Evolutionary conservation across 2,113 vertebrate genomes (phyloP), one percentile per base, ranked within the genome.

Genomic region (Emydocephalus ijimae): DNA sequence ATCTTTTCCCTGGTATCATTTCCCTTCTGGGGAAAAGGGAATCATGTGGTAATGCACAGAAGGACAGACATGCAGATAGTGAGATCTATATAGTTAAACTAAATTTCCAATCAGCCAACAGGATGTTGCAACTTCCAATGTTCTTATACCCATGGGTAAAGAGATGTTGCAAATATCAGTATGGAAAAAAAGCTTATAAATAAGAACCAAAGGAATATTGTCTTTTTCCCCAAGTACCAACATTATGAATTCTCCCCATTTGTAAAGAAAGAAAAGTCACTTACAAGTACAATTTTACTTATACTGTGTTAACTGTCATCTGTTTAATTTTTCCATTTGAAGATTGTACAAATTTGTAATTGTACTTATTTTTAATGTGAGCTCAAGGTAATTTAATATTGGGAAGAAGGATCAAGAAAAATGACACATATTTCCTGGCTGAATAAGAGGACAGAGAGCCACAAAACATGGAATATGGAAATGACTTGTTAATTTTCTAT

Each of bases 261-360:
- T 48, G 52, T 85, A 34, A 45, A 85, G 85, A 89, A 50, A 50
- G 85, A 89, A 92, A 89, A 56, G 43, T 86, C 52, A 92, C 85
- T 92, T 92, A 92, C 43, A 92, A 61, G 86, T 85, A 56, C 26
- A 89, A 92, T 92, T 39, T 26, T 45, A 86, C 55, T 86, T 59
- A 86, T n/a, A 90, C 43, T 90, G 29, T 86, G 43, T 90, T 48
- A 86, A 90, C 26, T 64, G 21, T 11, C 74, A 86, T 52, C 39
- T 34, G 55, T 52, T 85, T 74, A 90, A 61, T 61, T 85, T 74
- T 90, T 90, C 7, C 52, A 24, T 85, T 55, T 39, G 88, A 89
- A 85, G 64, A 50, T 90, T 89, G 8, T 90, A 14, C 45, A 61
- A 21, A 92, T 48, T 74, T 59, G 55, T 86, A 90, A 86, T 43